A percentile compares a stretch with the other conserved stretches of the same genome.
Conservation (phyloP, 2,888 invertebrate species). For the Coelinius sp. region DNA sequence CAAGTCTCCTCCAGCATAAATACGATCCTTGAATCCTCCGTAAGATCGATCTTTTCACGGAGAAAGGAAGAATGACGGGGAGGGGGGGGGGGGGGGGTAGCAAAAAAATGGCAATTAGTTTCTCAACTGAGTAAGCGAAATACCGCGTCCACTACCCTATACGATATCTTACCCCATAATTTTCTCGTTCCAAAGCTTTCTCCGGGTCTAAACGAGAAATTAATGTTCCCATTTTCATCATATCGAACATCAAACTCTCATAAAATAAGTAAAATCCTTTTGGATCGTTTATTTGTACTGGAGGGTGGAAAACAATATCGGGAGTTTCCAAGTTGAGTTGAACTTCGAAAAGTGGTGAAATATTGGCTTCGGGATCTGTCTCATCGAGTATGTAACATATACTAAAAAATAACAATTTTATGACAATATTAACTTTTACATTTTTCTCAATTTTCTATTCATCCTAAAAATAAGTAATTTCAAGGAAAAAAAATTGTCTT, state of each 20-base stretch:
- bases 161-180: constrained; percentile 66
- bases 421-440: too few relatives aligned
- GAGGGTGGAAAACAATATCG: constrained; percentile 81
- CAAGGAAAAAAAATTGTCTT: constrained; percentile 13
- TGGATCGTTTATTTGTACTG: constrained; percentile 78
- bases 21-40: constrained; percentile 61
- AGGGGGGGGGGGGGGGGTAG: background rate
- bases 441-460: too few relatives aligned
- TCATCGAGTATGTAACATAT: constrained; percentile 76
- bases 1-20: constrained; percentile 66
- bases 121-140: background rate
- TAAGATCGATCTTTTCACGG: constrained; percentile 63
- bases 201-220: constrained; percentile 75
- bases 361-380: constrained; percentile 74
- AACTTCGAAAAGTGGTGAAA: constrained; percentile 83
- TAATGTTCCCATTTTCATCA: constrained; percentile 81
- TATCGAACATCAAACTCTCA: constrained; percentile 81
- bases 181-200: constrained; percentile 50
- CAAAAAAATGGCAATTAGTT: constrained; percentile 29
- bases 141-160: constrained; percentile 56
- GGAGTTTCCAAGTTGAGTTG: constrained; percentile 81
- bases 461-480: too few relatives aligned
- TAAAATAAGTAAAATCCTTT: constrained; percentile 80
- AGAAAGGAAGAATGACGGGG: constrained; percentile 2
- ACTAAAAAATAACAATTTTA: constrained; percentile 63